Percentiles rank a stretch among this genome's conserved stretches.
Conservation (phyloP, 2,113 vertebrate species). For the Actenoides hombroni region DNA sequence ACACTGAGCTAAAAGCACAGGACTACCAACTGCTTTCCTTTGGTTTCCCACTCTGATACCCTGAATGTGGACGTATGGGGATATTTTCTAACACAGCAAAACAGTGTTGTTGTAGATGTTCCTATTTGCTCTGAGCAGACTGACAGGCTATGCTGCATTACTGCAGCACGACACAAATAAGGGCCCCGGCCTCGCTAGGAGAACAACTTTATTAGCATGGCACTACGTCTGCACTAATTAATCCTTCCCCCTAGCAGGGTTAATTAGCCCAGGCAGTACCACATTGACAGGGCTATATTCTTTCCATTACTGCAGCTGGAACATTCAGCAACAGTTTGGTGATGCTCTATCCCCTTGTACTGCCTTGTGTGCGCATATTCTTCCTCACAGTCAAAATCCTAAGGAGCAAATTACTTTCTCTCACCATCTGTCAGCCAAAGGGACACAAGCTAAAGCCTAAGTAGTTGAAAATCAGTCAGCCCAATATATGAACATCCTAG, state of each 20-base stretch:
- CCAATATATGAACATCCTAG: background rate
- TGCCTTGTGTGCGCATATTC: background rate
- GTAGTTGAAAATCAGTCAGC: background rate
- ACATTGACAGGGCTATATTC: background rate
- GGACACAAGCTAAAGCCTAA: background rate
- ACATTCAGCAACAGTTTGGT: background rate
- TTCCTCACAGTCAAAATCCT: background rate
- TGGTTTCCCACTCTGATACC: background rate
- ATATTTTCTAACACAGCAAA: background rate
- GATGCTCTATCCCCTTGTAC: background rate
- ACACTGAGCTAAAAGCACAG: background rate
- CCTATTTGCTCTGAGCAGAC: background rate
- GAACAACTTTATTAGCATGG: conserved; percentile 43
- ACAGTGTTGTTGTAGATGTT: background rate
- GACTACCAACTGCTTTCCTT: background rate
- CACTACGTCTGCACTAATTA: conserved; percentile 17
- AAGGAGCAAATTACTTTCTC: background rate
- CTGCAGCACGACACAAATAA: background rate
- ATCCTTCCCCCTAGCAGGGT: conserved; percentile 14
- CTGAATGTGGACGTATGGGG: background rate
- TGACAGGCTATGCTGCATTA: background rate
- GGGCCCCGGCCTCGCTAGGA: background rate
- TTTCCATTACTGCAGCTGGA: conserved; percentile 2
- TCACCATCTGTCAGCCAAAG: background rate
- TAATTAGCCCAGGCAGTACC: background rate